Percentiles rank a stretch among this genome's conserved stretches.
phyloP scores from a whole-genome alignment of 2,113 vertebrate genomes.

The Indri indri region DNA sequence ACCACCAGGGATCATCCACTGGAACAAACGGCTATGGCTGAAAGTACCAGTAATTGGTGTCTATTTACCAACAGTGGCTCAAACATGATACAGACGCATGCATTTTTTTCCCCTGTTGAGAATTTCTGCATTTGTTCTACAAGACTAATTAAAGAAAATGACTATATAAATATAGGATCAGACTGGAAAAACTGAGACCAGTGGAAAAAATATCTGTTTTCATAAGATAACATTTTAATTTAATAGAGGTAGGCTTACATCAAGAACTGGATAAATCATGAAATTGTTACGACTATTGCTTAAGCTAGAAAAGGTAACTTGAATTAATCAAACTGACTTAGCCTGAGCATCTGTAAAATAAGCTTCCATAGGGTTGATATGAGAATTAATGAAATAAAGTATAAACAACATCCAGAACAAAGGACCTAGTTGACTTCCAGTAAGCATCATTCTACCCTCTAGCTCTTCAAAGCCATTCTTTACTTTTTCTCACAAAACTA shows the following conservation, averaged over 20 bases:
- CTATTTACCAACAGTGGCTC: background rate
- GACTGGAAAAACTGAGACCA: background rate
- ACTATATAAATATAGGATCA: background rate
- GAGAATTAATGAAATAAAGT: constrained; percentile 28
- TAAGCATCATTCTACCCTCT: background rate
- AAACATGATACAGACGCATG: background rate
- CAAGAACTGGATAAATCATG: background rate
- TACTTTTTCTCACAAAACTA: constrained; percentile 18
- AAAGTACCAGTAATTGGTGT: background rate
- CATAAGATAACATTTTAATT: constrained; percentile 31
- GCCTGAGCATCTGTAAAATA: background rate
- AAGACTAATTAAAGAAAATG: constrained; percentile 32
- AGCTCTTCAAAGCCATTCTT: background rate
- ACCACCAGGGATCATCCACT: background rate
- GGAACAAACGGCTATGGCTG: background rate
- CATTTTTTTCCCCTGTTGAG: background rate
- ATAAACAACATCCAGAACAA: background rate
- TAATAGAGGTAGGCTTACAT: background rate
- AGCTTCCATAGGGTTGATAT: background rate
- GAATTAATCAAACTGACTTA: constrained; percentile 26
- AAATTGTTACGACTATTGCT: background rate
- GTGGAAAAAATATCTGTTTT: background rate
- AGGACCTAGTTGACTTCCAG: background rate
- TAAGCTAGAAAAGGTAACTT: background rate
- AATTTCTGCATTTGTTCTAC: background rate